Conservation (phyloP, 2,113 vertebrate genomes). For the Mellivora capensis region DNA sequence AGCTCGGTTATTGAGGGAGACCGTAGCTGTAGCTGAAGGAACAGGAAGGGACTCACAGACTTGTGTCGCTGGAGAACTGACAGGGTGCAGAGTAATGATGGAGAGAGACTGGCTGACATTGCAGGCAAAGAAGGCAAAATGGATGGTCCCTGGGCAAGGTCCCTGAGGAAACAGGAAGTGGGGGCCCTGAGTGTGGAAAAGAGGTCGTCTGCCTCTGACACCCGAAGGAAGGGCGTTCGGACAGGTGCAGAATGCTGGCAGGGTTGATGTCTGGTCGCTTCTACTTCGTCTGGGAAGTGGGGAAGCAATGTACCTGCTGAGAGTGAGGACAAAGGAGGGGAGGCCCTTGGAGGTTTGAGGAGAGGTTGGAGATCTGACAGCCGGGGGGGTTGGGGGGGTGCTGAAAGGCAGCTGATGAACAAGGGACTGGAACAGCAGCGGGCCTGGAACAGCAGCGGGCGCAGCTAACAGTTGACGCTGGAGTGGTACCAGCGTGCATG, state of each 20-base stretch:
- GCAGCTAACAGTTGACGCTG: not conserved
- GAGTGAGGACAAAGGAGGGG: not conserved
- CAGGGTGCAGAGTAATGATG: too few species aligned
- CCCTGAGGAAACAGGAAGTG: not conserved
- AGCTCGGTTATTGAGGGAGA: not conserved
- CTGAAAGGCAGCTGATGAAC: accelerated
- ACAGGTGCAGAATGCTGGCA: not conserved
- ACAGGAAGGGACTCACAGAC: not conserved
- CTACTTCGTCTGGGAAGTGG: not conserved
- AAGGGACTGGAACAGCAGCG: accelerated
- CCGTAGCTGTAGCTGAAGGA: not conserved
- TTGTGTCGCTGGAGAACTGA: not conserved
- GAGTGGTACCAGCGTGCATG: not conserved
- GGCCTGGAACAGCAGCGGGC: accelerated
- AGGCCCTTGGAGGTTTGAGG: not conserved
- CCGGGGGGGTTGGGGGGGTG: too few species aligned
- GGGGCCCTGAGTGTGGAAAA: not conserved
- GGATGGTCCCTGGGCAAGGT: too few species aligned
- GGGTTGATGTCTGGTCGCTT: accelerated
- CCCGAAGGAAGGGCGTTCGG: not conserved
- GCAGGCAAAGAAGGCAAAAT: not conserved
- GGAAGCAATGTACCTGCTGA: not conserved
- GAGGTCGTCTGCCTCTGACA: not conserved
- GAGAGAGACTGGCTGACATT: not conserved
- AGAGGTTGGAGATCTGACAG: too few species aligned